phyloP scores from a whole-genome alignment of 1,140 invertebrate species.

The Myzus persicae region DNA sequence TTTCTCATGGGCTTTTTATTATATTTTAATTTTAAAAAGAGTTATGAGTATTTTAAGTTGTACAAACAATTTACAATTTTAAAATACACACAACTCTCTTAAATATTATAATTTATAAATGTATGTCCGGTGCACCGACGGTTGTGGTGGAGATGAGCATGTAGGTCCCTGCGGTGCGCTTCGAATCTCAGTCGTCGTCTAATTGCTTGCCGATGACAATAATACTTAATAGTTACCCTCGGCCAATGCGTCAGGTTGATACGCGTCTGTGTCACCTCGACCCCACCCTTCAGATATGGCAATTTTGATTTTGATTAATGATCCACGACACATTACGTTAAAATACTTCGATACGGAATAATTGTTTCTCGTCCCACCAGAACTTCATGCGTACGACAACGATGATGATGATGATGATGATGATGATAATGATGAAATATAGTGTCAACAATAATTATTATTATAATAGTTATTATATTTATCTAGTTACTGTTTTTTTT shows the following conservation, averaged over 20 bases:
- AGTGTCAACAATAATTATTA: neutral
- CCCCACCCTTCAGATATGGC: neutral
- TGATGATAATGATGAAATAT: neutral
- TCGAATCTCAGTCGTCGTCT: neutral
- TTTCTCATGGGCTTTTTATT: too few relatives aligned
- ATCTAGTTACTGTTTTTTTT: neutral
- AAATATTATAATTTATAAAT: conserved; percentile 7
- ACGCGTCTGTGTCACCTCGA: neutral
- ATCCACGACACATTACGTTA: neutral
- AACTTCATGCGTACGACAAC: neutral
- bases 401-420: neutral
- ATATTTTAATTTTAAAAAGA: too few relatives aligned
- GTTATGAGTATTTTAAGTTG: too few relatives aligned
- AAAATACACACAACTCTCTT: too few relatives aligned
- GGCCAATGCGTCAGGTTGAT: neutral
- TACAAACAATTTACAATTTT: too few relatives aligned
- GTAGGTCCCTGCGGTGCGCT: neutral
- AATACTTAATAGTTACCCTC: neutral
- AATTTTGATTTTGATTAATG: neutral
- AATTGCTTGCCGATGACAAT: neutral
- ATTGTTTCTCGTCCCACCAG: neutral
- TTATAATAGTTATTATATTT: neutral
- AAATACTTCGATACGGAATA: neutral
- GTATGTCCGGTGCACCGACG: neutral
- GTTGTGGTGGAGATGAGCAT: neutral